A percentile compares a stretch with the other conserved stretches of the same genome.
Conservation (phyloP, 2,888 invertebrate genomes). For the Caenorhabditis sp. region DNA sequence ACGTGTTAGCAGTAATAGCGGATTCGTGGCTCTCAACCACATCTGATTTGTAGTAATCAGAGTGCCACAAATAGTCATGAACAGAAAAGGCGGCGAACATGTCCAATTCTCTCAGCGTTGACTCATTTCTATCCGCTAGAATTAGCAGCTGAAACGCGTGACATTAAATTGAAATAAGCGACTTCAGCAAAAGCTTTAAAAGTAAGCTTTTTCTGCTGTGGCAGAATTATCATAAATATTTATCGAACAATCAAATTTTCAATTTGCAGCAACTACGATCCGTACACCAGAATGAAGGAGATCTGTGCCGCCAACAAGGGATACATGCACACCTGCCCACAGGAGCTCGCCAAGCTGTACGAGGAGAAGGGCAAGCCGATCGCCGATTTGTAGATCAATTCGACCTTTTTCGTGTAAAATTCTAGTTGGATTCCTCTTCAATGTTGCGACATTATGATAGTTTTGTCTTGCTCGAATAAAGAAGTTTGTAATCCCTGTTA, state of each 20-base stretch:
- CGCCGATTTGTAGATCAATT: conserved; percentile 54
- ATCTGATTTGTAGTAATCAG: no score
- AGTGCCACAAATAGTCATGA: no score
- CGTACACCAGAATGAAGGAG: conserved; percentile 76
- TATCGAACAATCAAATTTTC: neutral
- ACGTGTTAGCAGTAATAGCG: no score
- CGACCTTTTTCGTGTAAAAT: conserved; percentile 25
- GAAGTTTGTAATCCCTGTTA: conserved; percentile 24
- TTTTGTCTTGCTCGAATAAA: conserved; percentile 35
- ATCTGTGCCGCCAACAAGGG: conserved; percentile 76
- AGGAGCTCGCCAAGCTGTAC: conserved; percentile 74
- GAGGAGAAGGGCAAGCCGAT: conserved; percentile 76
- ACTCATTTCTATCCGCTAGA: no score
- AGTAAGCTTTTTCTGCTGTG: no score
- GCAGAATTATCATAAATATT: neutral
- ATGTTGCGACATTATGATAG: conserved; percentile 44
- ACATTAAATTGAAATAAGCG: no score
- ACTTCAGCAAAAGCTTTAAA: no score
- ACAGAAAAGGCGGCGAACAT: no score
- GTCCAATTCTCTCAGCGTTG: no score
- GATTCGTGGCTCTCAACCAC: no score
- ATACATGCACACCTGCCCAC: conserved; percentile 77
- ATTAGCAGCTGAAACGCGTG: no score
- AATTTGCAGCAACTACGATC: conserved; percentile 75
- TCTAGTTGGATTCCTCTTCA: conserved; percentile 26